phyloP scores from a whole-genome alignment of 2,113 vertebrate species.

The Prietella phreatophila region DNA sequence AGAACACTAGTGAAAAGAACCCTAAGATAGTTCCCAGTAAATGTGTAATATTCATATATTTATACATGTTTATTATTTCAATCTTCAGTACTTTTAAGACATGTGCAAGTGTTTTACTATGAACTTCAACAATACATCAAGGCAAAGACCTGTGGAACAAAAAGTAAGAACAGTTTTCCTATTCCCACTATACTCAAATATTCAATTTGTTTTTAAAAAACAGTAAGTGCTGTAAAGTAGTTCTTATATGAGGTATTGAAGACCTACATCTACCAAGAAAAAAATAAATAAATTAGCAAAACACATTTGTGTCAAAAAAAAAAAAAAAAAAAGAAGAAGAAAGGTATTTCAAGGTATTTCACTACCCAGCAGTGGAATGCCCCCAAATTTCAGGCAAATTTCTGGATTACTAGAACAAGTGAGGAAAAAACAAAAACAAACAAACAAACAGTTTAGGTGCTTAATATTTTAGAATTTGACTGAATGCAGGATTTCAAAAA shows the following conservation, averaged over 20 bases:
- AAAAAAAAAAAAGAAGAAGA: not conserved
- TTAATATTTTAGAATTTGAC: not conserved
- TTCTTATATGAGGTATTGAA: conserved; percentile 74
- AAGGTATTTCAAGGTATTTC: conserved; percentile 26
- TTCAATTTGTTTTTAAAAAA: conserved; percentile 58
- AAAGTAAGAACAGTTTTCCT: conserved; percentile 70
- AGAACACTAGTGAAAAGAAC: conserved; percentile 74
- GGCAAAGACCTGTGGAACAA: conserved; percentile 74
- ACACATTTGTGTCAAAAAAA: conserved; percentile 43
- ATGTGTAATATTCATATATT: conserved; percentile 74
- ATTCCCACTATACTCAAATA: conserved; percentile 67
- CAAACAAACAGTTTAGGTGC: not conserved
- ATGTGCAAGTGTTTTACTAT: conserved; percentile 78
- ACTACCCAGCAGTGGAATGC: conserved; percentile 32
- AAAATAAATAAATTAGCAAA: conserved; percentile 64
- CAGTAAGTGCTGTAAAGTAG: conserved; percentile 76
- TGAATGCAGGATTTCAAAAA: not conserved
- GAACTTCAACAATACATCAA: conserved; percentile 75
- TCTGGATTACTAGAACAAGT: not conserved
- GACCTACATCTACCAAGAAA: conserved; percentile 67
- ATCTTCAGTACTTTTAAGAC: conserved; percentile 75
- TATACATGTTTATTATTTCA: conserved; percentile 73
- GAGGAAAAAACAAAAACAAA: not conserved
- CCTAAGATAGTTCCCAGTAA: conserved; percentile 72
- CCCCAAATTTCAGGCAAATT: not conserved